Base-by-base conservation (phyloP, 1,140 invertebrate genomes). In the Nasonia vitripennis region DNA sequence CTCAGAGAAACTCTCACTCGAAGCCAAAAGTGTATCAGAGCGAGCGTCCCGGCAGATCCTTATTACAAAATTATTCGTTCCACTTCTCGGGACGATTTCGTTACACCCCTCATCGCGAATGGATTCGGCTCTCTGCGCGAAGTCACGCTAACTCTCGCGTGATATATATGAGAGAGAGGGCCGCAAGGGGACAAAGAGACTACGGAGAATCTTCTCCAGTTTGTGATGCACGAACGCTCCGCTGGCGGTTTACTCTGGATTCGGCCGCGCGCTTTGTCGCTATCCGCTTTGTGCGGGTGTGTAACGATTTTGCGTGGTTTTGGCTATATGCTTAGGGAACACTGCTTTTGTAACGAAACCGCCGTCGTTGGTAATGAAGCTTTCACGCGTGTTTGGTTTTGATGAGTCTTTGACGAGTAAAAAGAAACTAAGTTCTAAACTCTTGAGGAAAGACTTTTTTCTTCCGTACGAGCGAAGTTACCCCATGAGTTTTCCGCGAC, bases 201-300 rank as follows among this genome's bases (percentile, higher is more conserved):
- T 73, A 37, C 12, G 17, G 20, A 62, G 55, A 41, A 45, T 82
- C 70, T 71, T 51, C 67, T 37, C 41, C 41, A n/a, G 20, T 20
- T 62, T n/a, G 20, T n/a, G 55, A 62, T 62, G 55, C 55, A 62
- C 20, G 55, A 62, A 62, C 55, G 55, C 55, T 62, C 6, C 55
- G 20, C 6, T 14, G 55, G 55, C 20, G 14, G 79, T 81, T 81
- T 71, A 48, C 78, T 81, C 67, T 71, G 67, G 67, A 81, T 71
- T 81, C 78, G 48, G 78, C 48, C 55, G 31, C n/a, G 41, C 41
- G 41, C 78, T 34, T 78, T 78, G 41, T 41, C 41, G 14, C 17
- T 27, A 27, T 62, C 34, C 2, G 55, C 20, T 62, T n/a, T 20
- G 55, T 62, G 45, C 45, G 55, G 14, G 55, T 7, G 20, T n/a